Base-by-base conservation (phyloP, 2,797 vertebrate genomes). In the Tragelaphus oryx region DNA sequence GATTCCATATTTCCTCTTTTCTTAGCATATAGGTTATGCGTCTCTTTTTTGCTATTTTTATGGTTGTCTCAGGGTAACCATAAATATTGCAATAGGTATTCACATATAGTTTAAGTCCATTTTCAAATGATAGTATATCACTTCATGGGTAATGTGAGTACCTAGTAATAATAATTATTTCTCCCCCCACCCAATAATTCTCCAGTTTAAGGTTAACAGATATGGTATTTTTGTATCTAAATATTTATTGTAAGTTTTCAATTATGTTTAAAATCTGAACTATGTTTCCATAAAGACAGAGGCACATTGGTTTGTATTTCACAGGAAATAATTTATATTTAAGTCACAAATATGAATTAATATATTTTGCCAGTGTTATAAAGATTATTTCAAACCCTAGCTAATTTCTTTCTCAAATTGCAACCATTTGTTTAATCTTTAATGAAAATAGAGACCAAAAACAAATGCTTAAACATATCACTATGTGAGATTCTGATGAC, bases 131-230 rank as follows among this genome's bases (percentile, higher is more conserved):
- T 71, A 33, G 18, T 75, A 76, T 57, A 33, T 54, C 41, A 26
- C 12, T 59, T 87, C 5, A 18, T 33, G 37, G 30, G 8, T 26
- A 76, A 1, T n/a, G 5, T 87, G 8, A 75, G 8, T 46, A 59
- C 3, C 13, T 46, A 46, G n/a, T 46, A 57, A 33, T 11, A 65
- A 33, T 33, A n/a, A 65, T 65, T 5, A 41, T 30, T 75, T 75
- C 8, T 75, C 2, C 11, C 89, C 8, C 16, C 30, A 9, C 9
- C 3, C 37, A 8, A 17, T 37, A 65, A 8, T 60, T n/a, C 11
- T 91, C 55, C 62, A 78, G 11, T 98, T 98, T 98, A 95, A 78
- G 83, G 92, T 90, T 79, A 62, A 81, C 8, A 6, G 54, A 33
- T 22, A 84, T 71, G 8, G 30, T 79, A 52, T 4, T 74, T 71